phyloP scores from a whole-genome alignment of 2,888 invertebrate species.

The Tryphoninae sp. region DNA sequence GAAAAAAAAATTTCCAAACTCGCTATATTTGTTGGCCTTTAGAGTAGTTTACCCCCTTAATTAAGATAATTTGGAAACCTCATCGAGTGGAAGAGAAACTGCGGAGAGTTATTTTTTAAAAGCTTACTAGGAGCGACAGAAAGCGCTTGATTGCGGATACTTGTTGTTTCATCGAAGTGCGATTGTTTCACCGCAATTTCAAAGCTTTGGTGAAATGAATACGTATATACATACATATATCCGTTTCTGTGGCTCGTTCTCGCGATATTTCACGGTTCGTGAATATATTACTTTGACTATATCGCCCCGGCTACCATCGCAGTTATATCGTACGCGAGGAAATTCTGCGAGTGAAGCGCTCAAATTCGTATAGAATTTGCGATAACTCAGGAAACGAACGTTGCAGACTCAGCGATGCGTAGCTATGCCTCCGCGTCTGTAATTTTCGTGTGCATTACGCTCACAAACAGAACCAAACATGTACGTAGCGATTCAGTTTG shows the following conservation, averaged over 20 bases:
- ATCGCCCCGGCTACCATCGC: neutral
- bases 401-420: conserved; percentile 29
- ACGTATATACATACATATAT: conserved; percentile 7
- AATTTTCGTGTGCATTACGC: neutral
- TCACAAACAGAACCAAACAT: neutral
- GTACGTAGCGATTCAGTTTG: conserved; percentile 20
- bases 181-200: conserved; percentile 62
- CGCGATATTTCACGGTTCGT: conserved; percentile 37
- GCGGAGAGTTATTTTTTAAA: neutral
- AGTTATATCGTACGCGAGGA: conserved; percentile 13
- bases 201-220: conserved; percentile 25
- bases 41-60: too few species aligned
- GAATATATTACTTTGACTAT: conserved; percentile 27
- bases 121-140: conserved; percentile 11
- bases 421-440: neutral
- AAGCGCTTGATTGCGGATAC: conserved; percentile 68
- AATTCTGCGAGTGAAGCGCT: conserved; percentile 41
- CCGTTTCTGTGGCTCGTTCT: conserved; percentile 19
- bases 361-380: conserved; percentile 24
- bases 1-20: too few species aligned
- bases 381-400: conserved; percentile 25
- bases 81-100: conserved; percentile 11
- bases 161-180: conserved; percentile 68
- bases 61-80: too few species aligned
- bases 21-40: too few species aligned